phyloP scores from a whole-genome alignment of 2,888 invertebrate genomes.

The Dorcus hopei region DNA sequence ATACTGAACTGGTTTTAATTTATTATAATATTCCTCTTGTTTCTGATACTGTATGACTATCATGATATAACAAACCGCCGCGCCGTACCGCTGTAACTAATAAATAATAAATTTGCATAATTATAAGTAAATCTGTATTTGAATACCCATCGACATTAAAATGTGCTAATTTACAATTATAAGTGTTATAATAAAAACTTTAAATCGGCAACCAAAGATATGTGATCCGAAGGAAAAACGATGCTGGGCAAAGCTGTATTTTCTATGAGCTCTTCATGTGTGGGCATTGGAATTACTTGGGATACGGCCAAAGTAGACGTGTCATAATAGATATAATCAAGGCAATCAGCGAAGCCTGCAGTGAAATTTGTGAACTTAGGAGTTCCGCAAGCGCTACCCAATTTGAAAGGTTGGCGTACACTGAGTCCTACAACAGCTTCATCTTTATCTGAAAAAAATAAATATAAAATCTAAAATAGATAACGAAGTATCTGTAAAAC shows the following conservation, averaged over 20 bases:
- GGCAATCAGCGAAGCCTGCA: conserved; percentile 73
- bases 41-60: too few species aligned
- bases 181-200: conserved; percentile 45
- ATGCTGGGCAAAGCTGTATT: conserved; percentile 81
- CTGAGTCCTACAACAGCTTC: conserved; percentile 64
- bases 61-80: too few species aligned
- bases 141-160: too few species aligned
- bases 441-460: conserved; percentile 54
- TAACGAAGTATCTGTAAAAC: conserved; percentile 35
- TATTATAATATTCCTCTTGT: too few species aligned
- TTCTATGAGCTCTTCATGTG: conserved; percentile 68
- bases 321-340: conserved; percentile 90
- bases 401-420: conserved; percentile 61
- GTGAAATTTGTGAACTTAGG: conserved; percentile 85
- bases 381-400: conserved; percentile 80
- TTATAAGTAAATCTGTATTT: too few species aligned
- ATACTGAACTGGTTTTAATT: too few species aligned
- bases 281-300: conserved; percentile 77
- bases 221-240: conserved; percentile 90
- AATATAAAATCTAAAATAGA: conserved; percentile 40
- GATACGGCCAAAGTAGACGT: conserved; percentile 58
- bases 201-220: conserved; percentile 80
- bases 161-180: too few species aligned
- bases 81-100: too few species aligned
- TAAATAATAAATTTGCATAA: too few species aligned